Evolutionary conservation across 2,113 vertebrate genomes (phyloP), one percentile per base, ranked within the genome.

Genomic region (Lepus timidus): DNA sequence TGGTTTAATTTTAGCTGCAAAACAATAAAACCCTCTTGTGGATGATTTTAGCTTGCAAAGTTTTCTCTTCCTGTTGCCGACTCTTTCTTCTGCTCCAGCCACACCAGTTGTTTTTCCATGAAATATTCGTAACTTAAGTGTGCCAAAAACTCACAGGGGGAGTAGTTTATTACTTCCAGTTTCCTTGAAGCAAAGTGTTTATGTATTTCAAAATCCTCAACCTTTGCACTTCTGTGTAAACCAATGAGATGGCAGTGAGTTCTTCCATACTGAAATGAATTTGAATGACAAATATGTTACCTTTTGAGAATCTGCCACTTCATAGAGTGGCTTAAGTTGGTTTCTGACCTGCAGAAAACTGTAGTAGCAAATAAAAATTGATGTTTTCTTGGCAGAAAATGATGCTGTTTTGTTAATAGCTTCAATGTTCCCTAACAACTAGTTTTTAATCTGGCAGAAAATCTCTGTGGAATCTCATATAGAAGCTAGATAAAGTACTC

Each of bases 1-100:
- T 97, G 96, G 97, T 97, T 98, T 98, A 98, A 98, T 98, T 98
- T 98, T 98, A 98, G 97, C 96, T 98, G 95, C 97, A 97, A 98
- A 98, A 98, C 96, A 98, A 97, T 96, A 97, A 96, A 92, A 98
- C 94, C 92, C 96, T 97, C 97, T 94, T 92, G 96, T 88, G 0
- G 23, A 98, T 98, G 96, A 97, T 97, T 97, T 97, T 64, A 88
- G 51, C 90, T 91, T 81, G 80, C 95, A 81, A 95, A 96, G 51
- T 97, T 90, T 92, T 96, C 74, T 88, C 67, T 93, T 62, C 84
- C 88, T 73, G 51, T 73, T 74, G 44, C 11, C 68, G 91, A 92
- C 64, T 95, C 82, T 55, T 55, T 90, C 86, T 70, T 95, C 29
- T 61, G 82, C 27, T 94, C 79, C 75, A 91, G 87, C 76, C 81